phyloP scores from a whole-genome alignment of 2,888 invertebrate genomes.

The Periphyllus acericola region DNA sequence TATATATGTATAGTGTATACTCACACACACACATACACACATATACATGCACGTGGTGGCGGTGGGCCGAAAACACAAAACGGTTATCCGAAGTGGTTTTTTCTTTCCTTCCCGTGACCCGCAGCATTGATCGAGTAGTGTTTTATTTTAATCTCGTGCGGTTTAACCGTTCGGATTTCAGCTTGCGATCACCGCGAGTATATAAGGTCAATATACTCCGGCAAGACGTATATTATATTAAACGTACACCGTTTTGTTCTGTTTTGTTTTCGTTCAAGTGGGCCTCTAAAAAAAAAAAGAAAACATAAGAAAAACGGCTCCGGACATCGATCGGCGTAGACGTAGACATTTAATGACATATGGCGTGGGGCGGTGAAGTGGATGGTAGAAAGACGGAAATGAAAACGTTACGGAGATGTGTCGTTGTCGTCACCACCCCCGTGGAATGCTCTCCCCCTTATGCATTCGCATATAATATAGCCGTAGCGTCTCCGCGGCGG shows the following conservation, averaged over 20 bases:
- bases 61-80: not conserved
- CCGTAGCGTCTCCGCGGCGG: not conserved
- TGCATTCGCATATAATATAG: not conserved
- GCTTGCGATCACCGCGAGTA: not conserved
- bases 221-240: not conserved
- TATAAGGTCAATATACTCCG: constrained; percentile 1
- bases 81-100: constrained; percentile 17
- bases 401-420: not conserved
- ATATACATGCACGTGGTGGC: not conserved
- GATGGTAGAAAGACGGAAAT: constrained; percentile 22
- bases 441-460: not conserved
- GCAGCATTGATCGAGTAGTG: constrained; percentile 1
- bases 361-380: too few species aligned
- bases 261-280: not conserved
- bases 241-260: not conserved
- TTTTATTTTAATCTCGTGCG: constrained; percentile 31
- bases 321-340: not conserved
- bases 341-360: too few species aligned
- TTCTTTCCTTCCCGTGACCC: not conserved
- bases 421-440: not conserved
- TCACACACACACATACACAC: not conserved
- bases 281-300: not conserved
- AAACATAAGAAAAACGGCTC: not conserved
- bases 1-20: not conserved
- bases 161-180: constrained; percentile 16